Evolutionary conservation across 2,888 invertebrate species (phyloP).

Genomic region (Pomacea canaliculata): DNA sequence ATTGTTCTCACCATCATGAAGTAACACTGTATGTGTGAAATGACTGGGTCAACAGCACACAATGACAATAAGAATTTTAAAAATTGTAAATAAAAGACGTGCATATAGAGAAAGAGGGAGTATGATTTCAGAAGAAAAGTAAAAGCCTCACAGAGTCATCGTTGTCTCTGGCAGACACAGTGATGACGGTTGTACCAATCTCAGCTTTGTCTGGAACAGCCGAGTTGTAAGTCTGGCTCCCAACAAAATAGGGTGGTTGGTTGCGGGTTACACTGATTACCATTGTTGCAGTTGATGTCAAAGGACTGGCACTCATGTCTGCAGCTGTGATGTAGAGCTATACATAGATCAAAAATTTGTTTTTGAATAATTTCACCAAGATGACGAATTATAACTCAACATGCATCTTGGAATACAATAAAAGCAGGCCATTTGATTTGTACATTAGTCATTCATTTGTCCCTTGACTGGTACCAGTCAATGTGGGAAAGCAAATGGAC

Average conservation of each 20-base stretch:
- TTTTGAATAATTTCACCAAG: not conserved
- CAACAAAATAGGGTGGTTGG: conserved; percentile 40
- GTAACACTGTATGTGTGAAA: no score
- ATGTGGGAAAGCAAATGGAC: no score
- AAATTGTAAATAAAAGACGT: no score
- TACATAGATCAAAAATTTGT: conserved; percentile 16
- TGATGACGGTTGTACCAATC: conserved; percentile 34
- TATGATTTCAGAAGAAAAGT: not conserved
- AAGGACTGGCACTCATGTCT: conserved; percentile 48
- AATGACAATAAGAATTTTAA: no score
- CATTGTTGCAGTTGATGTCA: conserved; percentile 55
- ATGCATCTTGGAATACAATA: no score
- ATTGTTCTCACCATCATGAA: no score
- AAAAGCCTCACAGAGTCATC: conserved; percentile 21
- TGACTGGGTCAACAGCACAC: no score
- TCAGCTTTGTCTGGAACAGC: conserved; percentile 40
- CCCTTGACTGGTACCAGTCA: no score
- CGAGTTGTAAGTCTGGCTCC: conserved; percentile 24
- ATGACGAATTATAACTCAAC: no score
- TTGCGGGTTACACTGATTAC: conserved; percentile 56
- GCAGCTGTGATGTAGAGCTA: conserved; percentile 55
- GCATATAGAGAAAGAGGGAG: no score
- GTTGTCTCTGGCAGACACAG: conserved; percentile 27
- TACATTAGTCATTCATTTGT: no score
- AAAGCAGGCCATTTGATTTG: no score